A percentile compares a stretch with the other conserved stretches of the same genome.
phyloP scores from a whole-genome alignment of 1,140 invertebrate species.

The Polyergus mexicanus region DNA sequence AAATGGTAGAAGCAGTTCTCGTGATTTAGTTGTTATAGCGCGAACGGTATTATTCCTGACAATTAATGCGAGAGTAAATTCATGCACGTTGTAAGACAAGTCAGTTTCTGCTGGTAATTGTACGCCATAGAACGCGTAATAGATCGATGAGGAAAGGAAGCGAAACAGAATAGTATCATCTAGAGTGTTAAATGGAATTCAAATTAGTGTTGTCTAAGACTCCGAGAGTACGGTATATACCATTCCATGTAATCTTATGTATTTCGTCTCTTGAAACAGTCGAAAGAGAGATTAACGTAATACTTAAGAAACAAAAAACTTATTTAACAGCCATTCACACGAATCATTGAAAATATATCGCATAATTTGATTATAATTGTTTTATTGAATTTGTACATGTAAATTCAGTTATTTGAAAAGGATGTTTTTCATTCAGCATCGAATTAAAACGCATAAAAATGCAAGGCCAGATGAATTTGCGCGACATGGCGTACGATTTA shows the following conservation, averaged over 20 bases:
- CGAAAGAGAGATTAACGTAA: neutral
- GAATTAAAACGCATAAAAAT: neutral
- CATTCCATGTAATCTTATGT: constrained; percentile 53
- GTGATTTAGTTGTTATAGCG: constrained; percentile 62
- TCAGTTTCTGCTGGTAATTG: constrained; percentile 61
- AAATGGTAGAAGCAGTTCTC: constrained; percentile 57
- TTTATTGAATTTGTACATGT: neutral
- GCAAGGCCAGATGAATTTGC: neutral
- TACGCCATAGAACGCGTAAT: constrained; percentile 58
- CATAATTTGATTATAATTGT: constrained; percentile 6
- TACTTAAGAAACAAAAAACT: constrained; percentile 25
- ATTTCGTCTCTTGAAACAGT: constrained; percentile 42
- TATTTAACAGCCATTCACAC: constrained; percentile 12
- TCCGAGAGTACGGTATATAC: constrained; percentile 32
- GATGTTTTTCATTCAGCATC: neutral
- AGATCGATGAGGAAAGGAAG: constrained; percentile 61
- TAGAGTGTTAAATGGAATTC: constrained; percentile 64
- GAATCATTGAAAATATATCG: neutral
- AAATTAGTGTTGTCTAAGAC: constrained; percentile 59
- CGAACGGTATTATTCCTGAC: constrained; percentile 55
- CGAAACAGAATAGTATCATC: constrained; percentile 53
- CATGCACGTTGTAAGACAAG: constrained; percentile 57
- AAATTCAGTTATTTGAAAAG: neutral
- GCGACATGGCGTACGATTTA: neutral
- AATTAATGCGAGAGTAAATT: constrained; percentile 63